Base-by-base conservation (phyloP, 2,797 vertebrate species). In the Psittacula derbiana region DNA sequence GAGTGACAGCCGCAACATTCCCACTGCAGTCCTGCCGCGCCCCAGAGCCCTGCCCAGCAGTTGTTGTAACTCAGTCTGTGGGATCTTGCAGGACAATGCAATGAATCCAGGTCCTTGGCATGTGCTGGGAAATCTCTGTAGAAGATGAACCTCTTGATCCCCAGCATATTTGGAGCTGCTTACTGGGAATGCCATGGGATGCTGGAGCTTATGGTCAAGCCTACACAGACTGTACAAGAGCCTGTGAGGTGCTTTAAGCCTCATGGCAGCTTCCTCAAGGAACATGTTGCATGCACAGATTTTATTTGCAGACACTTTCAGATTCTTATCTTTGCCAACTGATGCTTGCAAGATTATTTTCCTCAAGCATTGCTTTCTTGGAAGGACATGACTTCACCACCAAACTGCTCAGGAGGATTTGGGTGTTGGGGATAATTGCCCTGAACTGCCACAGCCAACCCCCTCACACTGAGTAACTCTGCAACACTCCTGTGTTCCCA, bases 1-100 rank as follows among this genome's bases (percentile, higher is more conserved):
- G 6, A 67, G 93, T 57, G 92, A 97, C 95, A 94, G 86, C 66
- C 76, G 1, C 7, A 0, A 67, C 94, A 95, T 97, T 95, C 96
- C 95, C 8, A 1, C 87, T 10, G 91, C 78, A 0, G 50, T 92
- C 93, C 92, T 43, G 83, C 93, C 86, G 0, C 92, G 92, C 95
- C 86, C 67, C 57, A 5, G 2, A 50, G 90, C 88, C 86, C 91
- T 91, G 89, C 95, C 91, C 93, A 50, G 79, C 94, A 93, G 88
- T 93, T 95, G 95, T 1, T 89, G 95, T 76, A 96, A 95, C 74
- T 57, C 78, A 46, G 71, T 12, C 95, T 3, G 3, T 43, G 80
- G 60, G 36, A 65, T 61, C 55, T 28, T 17, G 52, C 78, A 67
- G 95, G 93, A 88, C 92, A 89, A 64, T 53, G 80, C 83, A 95